Conservation (phyloP, 2,113 vertebrate species). For the Malurus melanocephalus region DNA sequence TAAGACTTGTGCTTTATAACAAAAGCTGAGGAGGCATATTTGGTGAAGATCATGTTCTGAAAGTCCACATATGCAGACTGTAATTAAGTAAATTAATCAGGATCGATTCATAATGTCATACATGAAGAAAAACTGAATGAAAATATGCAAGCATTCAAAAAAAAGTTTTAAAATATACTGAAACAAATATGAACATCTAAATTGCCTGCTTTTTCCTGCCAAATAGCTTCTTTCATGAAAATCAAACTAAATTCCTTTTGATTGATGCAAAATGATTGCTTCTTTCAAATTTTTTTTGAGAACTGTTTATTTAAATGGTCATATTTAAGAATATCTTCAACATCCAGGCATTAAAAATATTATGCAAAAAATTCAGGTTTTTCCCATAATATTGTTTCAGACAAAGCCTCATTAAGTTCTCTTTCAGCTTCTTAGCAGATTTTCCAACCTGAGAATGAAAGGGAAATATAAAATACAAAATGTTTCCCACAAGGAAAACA, state of each 20-base stretch:
- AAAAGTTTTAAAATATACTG: neutral
- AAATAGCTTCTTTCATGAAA: neutral
- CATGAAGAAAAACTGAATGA: neutral
- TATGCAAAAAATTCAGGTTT: accelerated
- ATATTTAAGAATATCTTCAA: neutral
- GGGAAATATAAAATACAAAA: neutral
- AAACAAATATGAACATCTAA: neutral
- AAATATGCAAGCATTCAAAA: neutral
- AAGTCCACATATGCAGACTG: neutral
- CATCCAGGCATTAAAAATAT: neutral
- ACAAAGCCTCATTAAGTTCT: neutral
- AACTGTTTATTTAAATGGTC: neutral
- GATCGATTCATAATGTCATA: neutral
- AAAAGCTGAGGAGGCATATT: neutral
- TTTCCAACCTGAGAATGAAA: neutral
- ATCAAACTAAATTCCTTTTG: neutral
- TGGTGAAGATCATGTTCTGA: neutral
- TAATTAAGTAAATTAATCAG: neutral
- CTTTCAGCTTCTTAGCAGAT: neutral
- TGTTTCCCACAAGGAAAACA: neutral
- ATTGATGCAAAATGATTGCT: neutral
- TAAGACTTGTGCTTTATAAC: neutral
- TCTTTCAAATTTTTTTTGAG: neutral
- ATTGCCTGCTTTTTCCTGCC: accelerated
- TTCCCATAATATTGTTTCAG: neutral